Evolutionary conservation across 2,888 invertebrate species (phyloP), one percentile per base, ranked within the genome.

Genomic region (Dasypogon diadema): DNA sequence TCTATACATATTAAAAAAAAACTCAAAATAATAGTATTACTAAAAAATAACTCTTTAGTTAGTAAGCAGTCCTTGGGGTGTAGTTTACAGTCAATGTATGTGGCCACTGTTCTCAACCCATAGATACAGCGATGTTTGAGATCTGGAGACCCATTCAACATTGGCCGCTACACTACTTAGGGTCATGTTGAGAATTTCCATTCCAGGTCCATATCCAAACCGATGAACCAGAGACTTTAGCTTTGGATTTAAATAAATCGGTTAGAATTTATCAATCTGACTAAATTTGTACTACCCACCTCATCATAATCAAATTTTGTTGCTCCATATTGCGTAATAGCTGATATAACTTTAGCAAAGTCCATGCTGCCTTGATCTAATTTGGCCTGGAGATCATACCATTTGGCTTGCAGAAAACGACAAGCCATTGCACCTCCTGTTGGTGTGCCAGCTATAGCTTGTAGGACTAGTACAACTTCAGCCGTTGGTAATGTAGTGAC

Each of bases 231-330:
- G 77, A 0, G 86, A 86, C 79, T 86, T 86, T 0, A 86, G 81
- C 86, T 86, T 78, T 2, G n/a, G n/a, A n/a, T n/a, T 80, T 79
- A 46, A 48, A 22, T 10, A 73, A 3, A 46, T 10, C 3, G n/a
- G 51, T 54, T 26, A 56, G 2, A 14, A 6, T 14, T 56, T 1
- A n/a, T n/a, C 12, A n/a, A 6, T 6, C 2, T 30, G 30, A 4
- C n/a, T 8, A 18, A 2, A 21, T 56, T 10, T 10, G 5, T 30
- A 18, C 5, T 16, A n/a, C 55, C 79, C 78, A 86, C 86, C 83
- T 86, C 86, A 81, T 86, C 86, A 79, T 86, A 87, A 79, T 86
- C 86, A 77, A 86, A 86, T 78, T 86, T 86, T 18, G 86, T 86
- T 58, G 86, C 85, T 72, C 87, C 87, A 79, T 86, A 86, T 80